phyloP scores from a whole-genome alignment of 2,797 vertebrate species.

The Lagorchestes hirsutus region DNA sequence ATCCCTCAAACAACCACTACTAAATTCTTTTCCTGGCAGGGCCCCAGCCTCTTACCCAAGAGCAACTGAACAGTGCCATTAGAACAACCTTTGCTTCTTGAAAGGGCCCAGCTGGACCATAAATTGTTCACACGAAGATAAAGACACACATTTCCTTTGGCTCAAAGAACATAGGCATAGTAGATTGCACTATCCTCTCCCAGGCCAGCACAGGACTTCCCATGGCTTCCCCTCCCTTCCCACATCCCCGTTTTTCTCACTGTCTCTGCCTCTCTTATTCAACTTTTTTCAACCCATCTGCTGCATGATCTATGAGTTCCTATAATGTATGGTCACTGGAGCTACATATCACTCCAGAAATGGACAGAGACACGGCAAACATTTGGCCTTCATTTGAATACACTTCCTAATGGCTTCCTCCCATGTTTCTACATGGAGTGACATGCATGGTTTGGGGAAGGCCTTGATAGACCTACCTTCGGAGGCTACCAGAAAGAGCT shows the following conservation, averaged over 20 bases:
- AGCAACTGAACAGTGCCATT: slow-evolving; percentile 77
- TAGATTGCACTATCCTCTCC: slow-evolving; percentile 3
- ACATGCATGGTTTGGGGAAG: not conserved
- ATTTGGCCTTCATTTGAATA: slow-evolving; percentile 19
- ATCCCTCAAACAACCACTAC: slow-evolving; percentile 72
- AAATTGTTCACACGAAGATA: slow-evolving; percentile 81
- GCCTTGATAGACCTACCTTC: not conserved
- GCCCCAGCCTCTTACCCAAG: slow-evolving; percentile 66
- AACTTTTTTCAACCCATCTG: slow-evolving; percentile 55
- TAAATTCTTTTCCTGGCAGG: slow-evolving; percentile 59
- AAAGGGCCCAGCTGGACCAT: slow-evolving; percentile 74
- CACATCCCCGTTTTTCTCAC: not conserved
- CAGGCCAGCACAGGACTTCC: slow-evolving; percentile 21
- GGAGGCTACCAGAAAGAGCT: not conserved
- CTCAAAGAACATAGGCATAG: slow-evolving; percentile 59
- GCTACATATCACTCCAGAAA: slow-evolving; percentile 74
- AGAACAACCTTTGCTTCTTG: slow-evolving; percentile 47
- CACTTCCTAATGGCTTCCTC: not conserved
- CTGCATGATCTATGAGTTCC: slow-evolving; percentile 16
- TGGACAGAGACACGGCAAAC: slow-evolving; percentile 50
- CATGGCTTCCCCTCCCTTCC: not conserved
- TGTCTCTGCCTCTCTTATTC: slow-evolving; percentile 5
- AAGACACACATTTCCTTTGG: slow-evolving; percentile 82
- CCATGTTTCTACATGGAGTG: not conserved
- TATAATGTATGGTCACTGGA: slow-evolving; percentile 8